phyloP scores from a whole-genome alignment of 2,797 vertebrate species.

The Chaetophractus vellerosus region DNA sequence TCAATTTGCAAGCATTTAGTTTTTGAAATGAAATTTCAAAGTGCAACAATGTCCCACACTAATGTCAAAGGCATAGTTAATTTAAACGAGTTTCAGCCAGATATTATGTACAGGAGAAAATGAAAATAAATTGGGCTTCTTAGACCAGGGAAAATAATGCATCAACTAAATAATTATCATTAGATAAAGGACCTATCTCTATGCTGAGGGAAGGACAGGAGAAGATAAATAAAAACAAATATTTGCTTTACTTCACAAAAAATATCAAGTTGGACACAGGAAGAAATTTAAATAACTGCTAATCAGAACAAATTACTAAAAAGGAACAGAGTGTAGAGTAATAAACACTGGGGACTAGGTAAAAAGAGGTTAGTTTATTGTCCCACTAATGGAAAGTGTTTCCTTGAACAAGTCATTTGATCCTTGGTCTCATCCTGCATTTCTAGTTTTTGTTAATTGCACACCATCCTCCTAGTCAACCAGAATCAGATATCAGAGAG shows the following conservation, averaged over 20 bases:
- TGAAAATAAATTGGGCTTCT: background rate
- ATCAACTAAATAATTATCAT: background rate
- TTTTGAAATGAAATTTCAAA: slow-evolving; percentile 70
- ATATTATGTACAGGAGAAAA: background rate
- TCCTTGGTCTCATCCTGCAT: background rate
- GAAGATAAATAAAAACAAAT: background rate
- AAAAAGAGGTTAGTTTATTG: background rate
- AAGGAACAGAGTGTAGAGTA: background rate
- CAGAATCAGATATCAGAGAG: background rate
- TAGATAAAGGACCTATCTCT: background rate
- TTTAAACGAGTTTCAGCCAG: slow-evolving; percentile 42
- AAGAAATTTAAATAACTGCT: background rate
- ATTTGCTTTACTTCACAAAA: background rate
- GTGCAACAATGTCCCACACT: background rate
- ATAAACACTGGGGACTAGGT: background rate
- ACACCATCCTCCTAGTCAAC: background rate
- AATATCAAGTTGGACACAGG: background rate
- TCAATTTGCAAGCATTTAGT: slow-evolving; percentile 48
- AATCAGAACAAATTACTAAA: slow-evolving; percentile 9
- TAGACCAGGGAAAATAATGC: slow-evolving; percentile 14
- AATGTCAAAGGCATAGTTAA: slow-evolving; percentile 63
- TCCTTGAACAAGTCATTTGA: slow-evolving; percentile 11
- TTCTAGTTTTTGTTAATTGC: background rate
- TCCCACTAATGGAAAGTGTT: background rate
- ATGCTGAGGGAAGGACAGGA: background rate